A percentile compares a stretch with the other conserved stretches of the same genome.
Conservation (phyloP, 2,888 invertebrate genomes). For the Dryococelus australis region DNA sequence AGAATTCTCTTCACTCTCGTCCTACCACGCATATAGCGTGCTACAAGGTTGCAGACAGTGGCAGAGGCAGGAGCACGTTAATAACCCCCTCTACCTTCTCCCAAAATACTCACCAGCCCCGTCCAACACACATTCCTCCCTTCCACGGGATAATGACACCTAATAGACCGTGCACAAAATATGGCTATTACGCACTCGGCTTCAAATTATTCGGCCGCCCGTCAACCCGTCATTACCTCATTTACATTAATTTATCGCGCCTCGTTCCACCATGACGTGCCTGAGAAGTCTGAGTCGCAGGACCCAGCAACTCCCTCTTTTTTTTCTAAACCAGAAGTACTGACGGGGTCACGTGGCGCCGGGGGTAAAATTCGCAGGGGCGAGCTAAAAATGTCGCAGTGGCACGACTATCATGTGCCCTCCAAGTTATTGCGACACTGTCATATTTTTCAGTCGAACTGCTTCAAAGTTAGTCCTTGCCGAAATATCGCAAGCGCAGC, state of each 20-base stretch:
- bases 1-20: not conserved
- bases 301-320: not conserved
- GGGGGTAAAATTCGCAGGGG: not conserved
- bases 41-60: not conserved
- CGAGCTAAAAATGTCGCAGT: too few relatives aligned
- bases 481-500: too few relatives aligned
- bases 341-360: not conserved
- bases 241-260: slow-evolving; percentile 2
- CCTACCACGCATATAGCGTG: not conserved
- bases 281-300: not conserved
- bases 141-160: not conserved
- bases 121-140: not conserved
- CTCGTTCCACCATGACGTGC: not conserved
- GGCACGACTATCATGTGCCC: too few relatives aligned
- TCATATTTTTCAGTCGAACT: too few relatives aligned
- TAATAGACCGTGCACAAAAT: not conserved
- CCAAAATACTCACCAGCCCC: not conserved
- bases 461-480: too few relatives aligned
- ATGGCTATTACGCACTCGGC: not conserved
- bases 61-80: too few relatives aligned
- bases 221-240: slow-evolving; percentile 11
- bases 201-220: not conserved
- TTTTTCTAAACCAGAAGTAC: not conserved
- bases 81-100: not conserved
- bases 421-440: too few relatives aligned